Base-by-base conservation (phyloP, 2,888 invertebrate species). In the Torymus texanus region DNA sequence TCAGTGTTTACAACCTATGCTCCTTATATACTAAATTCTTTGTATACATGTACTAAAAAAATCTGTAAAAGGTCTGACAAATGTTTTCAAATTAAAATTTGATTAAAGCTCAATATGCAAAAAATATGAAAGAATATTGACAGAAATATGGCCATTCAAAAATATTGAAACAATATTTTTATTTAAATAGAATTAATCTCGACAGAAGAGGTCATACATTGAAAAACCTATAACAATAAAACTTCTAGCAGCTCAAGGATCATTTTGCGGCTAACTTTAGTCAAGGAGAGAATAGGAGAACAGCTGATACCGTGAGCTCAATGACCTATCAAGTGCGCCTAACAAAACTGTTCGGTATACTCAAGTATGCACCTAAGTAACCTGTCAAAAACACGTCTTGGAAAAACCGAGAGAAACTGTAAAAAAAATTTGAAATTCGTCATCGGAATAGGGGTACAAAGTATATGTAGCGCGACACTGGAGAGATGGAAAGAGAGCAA, bases 251-350 rank as follows among this genome's bases (percentile, higher is more conserved):
- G 51, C 59, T 61, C 72, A 72, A 72, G 70, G 70, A 59, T 53
- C 21, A 24, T 24, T 67, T 70, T 41, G 41, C 58, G 18, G 13
- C 78, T 79, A 63, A 73, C 63, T 79, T 79, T 74, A 79, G 74
- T n/a, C 66, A 13, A 8, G 4, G 77, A 75, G 29, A 53, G 55
- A 18, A 1, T 41, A 41, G 41, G 50, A 55, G 59, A 79, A 79
- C 74, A 79, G 78, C 78, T 79, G 74, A 70, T 79, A 12, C 59
- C 11, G 59, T n/a, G 24, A 75, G 79, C 75, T 79, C 79, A 79
- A 75, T 71, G 79, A 75, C 75, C 79, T 71, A 71, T 66, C 55
- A 41, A 71, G 50, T 75, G 62, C 41, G 41, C 41, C 41, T 8
- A 8, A 74, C 56, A 53, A 68, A 75, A 71, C 70, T 51, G 1